A percentile compares a stretch with the other conserved stretches of the same genome.
Evolutionary conservation across 2,113 vertebrate species (phyloP).

Genomic region (Gila orcuttii): DNA sequence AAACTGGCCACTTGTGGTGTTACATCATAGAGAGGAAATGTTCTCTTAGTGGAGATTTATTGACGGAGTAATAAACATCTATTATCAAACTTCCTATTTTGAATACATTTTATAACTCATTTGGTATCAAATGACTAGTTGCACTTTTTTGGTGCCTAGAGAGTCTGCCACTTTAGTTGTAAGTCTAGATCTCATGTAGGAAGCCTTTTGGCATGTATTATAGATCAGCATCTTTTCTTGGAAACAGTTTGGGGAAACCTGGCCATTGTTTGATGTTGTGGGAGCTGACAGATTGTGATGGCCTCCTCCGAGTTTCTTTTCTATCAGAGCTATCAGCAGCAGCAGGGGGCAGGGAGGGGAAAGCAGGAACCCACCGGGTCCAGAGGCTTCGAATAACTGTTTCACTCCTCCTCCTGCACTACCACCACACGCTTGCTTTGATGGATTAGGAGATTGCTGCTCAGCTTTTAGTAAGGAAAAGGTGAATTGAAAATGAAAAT

Average conservation of each 20-base stretch:
- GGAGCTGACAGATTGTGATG: constrained; percentile 61
- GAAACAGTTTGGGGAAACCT: constrained; percentile 50
- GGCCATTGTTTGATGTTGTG: constrained; percentile 57
- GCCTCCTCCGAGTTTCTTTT: constrained; percentile 54
- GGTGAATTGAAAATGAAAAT: not conserved
- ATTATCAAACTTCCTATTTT: not conserved
- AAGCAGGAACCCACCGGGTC: constrained; percentile 48
- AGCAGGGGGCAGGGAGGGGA: constrained; percentile 58
- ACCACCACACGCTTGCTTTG: not conserved
- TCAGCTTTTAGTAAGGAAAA: not conserved
- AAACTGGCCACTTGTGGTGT: not conserved
- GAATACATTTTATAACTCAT: constrained; percentile 1
- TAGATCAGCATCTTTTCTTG: constrained; percentile 50
- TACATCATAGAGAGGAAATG: constrained; percentile 16
- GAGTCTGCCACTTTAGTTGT: constrained; percentile 13
- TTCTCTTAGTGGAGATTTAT: constrained; percentile 16
- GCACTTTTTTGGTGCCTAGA: constrained; percentile 6
- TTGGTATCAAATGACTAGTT: constrained; percentile 10
- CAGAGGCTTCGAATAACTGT: constrained; percentile 48
- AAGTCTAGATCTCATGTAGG: constrained; percentile 24
- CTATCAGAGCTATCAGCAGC: constrained; percentile 56
- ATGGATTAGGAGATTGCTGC: constrained; percentile 45
- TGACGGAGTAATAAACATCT: not conserved
- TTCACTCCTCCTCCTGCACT: constrained; percentile 48
- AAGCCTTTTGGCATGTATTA: constrained; percentile 30